These are phyloP conservation scores for Gallinago media DNA, from an alignment of 2,113 vertebrate species.

Conservation along the genomic window DNA sequence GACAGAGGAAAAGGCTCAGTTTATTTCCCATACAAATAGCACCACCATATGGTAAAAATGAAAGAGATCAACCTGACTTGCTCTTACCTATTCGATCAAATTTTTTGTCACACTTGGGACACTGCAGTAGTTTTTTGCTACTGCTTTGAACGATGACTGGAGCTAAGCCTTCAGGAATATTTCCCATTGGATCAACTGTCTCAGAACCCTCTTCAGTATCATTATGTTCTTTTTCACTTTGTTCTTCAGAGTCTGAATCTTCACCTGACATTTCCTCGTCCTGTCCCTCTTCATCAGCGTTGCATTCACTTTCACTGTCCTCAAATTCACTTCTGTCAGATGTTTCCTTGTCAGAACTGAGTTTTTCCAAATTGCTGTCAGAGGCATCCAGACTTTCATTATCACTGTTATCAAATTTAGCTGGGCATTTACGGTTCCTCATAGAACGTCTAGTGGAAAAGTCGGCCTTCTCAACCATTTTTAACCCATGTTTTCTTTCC, in stretches of 20 bases:
- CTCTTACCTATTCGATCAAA: constrained; percentile 96
- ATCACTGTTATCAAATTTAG: constrained; percentile 82
- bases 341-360: constrained; percentile 68
- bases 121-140: constrained; percentile 91
- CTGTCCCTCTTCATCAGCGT: constrained; percentile 65
- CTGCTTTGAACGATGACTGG: constrained; percentile 87
- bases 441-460: constrained; percentile 82
- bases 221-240: constrained; percentile 72
- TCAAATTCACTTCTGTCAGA: constrained; percentile 69
- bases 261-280: constrained; percentile 75
- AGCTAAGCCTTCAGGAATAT: constrained; percentile 86
- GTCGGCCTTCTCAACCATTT: constrained; percentile 72
- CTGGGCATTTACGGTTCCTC: constrained; percentile 83
- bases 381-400: constrained; percentile 68
- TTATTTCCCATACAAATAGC: background rate
- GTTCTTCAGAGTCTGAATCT: constrained; percentile 70
- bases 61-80: background rate
- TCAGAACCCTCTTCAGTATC: constrained; percentile 73
- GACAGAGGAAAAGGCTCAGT: background rate
- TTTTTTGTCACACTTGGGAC: constrained; percentile 95
- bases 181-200: constrained; percentile 65
- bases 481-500: constrained; percentile 72
- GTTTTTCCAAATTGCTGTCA: constrained; percentile 67
- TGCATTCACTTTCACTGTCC: constrained; percentile 77
- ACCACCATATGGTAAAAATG: background rate